Evolutionary conservation across 2,113 vertebrate species (phyloP).

Genomic region (Guaruba guarouba): DNA sequence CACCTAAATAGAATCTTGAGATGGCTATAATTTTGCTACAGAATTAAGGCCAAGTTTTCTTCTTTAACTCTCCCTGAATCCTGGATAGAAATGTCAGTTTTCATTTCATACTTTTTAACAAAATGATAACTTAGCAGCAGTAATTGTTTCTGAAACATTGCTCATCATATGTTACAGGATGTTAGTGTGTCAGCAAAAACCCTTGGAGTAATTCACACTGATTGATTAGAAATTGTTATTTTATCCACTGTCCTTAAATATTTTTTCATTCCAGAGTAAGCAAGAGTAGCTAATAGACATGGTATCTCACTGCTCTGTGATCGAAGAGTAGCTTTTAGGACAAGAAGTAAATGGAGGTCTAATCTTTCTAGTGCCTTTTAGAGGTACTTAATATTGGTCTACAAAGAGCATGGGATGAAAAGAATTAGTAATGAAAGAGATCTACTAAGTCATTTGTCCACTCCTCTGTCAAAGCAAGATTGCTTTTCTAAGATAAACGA

Average conservation of each 20-base stretch:
- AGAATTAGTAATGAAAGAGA: slow-evolving; percentile 32
- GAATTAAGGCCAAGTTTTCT: not conserved
- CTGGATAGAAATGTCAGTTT: not conserved
- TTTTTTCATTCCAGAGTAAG: slow-evolving; percentile 14
- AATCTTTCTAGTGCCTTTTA: slow-evolving; percentile 45
- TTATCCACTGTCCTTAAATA: slow-evolving; percentile 29
- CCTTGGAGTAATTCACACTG: slow-evolving; percentile 13
- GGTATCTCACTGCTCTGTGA: not conserved
- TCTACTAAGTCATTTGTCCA: not conserved
- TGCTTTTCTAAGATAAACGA: not conserved
- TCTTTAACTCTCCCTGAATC: slow-evolving; percentile 7
- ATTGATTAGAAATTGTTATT: slow-evolving; percentile 43
- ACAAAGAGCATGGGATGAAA: slow-evolving; percentile 5
- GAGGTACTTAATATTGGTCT: slow-evolving; percentile 34
- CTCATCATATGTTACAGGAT: not conserved
- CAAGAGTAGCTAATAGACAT: not conserved
- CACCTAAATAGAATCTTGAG: not conserved
- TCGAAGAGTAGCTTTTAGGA: slow-evolving; percentile 42
- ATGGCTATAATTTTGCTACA: not conserved
- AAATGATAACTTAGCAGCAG: slow-evolving; percentile 50
- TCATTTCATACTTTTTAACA: slow-evolving; percentile 8
- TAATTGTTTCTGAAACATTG: slow-evolving; percentile 29
- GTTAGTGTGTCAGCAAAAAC: slow-evolving; percentile 13
- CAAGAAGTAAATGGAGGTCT: slow-evolving; percentile 39
- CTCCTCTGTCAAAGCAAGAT: not conserved